A percentile compares a stretch with the other conserved stretches of the same genome.
phyloP scores from a whole-genome alignment of 2,797 vertebrate species.

The Scolopax rusticola region DNA sequence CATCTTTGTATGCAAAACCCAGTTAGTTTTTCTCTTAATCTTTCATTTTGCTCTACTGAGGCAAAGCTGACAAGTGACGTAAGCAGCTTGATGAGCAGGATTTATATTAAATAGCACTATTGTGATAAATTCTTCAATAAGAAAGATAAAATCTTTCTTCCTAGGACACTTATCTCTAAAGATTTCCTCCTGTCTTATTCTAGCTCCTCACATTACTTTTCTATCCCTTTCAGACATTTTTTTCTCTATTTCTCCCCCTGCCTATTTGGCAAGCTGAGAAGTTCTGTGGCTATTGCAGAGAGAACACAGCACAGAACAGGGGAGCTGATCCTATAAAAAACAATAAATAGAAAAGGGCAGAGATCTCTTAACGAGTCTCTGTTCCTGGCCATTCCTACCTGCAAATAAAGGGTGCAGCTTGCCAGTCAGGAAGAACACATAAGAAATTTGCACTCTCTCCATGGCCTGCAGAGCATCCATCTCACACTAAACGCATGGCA shows the following conservation, averaged over 20 bases:
- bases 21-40: neutral
- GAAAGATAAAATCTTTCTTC: slow-evolving; percentile 55
- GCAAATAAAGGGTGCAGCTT: neutral
- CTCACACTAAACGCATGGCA: neutral
- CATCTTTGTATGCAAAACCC: neutral
- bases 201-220: neutral
- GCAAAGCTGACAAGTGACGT: slow-evolving; percentile 33
- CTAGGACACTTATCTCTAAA: slow-evolving; percentile 10
- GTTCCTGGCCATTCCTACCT: neutral
- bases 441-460: neutral
- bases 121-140: slow-evolving; percentile 63
- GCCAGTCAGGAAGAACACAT: neutral
- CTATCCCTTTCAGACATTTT: neutral
- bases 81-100: slow-evolving; percentile 43
- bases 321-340: neutral
- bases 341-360: neutral
- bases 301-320: neutral
- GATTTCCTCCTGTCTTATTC: slow-evolving; percentile 8
- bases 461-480: neutral
- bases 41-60: slow-evolving; percentile 22
- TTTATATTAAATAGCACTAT: slow-evolving; percentile 49
- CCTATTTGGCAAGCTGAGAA: neutral
- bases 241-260: neutral
- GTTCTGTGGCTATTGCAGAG: neutral
- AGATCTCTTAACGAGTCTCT: neutral